Conservation (phyloP, 2,797 vertebrate species). For the Myoxocephalus aenaeus region DNA sequence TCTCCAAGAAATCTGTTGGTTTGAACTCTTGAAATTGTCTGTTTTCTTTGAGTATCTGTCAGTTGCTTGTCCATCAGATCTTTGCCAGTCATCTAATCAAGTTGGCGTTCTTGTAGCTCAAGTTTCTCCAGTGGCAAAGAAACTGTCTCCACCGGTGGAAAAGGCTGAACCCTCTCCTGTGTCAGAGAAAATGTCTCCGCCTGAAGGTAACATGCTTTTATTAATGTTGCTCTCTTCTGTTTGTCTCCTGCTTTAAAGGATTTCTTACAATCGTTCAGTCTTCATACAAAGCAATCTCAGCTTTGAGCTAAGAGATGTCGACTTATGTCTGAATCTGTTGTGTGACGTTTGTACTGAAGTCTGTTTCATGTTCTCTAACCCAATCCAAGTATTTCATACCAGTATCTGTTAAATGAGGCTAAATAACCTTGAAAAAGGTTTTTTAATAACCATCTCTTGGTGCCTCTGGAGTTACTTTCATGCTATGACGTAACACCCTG, state of each 20-base stretch:
- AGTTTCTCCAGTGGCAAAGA: conserved; percentile 47
- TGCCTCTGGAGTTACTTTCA: background rate
- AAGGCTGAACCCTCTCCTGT: conserved; percentile 48
- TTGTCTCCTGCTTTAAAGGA: conserved; percentile 14
- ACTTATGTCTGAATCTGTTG: conserved; percentile 16
- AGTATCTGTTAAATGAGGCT: background rate
- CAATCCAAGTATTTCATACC: background rate
- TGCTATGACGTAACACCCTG: background rate
- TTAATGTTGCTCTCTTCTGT: conserved; percentile 24
- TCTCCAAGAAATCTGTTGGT: conserved; percentile 31
- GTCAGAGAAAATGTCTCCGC: conserved; percentile 36
- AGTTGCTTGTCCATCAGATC: conserved; percentile 39
- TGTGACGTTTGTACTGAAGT: conserved; percentile 15
- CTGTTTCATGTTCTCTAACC: background rate
- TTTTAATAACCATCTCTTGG: background rate
- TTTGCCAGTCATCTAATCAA: conserved; percentile 57
- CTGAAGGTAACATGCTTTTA: conserved; percentile 70
- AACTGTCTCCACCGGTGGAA: conserved; percentile 38
- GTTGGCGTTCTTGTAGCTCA: conserved; percentile 69
- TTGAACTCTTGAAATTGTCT: conserved; percentile 23
- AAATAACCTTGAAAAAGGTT: background rate
- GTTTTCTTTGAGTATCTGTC: conserved; percentile 28
- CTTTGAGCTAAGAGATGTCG: conserved; percentile 20
- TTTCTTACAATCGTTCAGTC: conserved; percentile 9
- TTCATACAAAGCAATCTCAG: conserved; percentile 9